Evolutionary conservation across 35 echinoderm and acorn worm species (phyloP), one percentile per base, ranked within the genome.

Genomic region (Heliocidaris tuberculata): DNA sequence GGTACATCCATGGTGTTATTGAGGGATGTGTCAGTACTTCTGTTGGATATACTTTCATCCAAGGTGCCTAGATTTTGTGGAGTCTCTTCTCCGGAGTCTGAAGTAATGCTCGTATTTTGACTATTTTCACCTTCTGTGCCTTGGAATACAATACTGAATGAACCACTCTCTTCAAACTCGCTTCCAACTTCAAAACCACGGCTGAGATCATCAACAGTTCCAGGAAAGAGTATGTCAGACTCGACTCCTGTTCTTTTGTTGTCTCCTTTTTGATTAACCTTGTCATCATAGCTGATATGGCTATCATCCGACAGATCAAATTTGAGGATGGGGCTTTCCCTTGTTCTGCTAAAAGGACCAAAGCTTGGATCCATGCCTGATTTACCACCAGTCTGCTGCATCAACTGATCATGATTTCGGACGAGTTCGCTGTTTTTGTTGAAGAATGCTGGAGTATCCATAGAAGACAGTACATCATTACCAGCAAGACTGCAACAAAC

Each of bases 341-440:
- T 49, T 30, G 31, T 30, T 30, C 70, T 47, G 30, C 61, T 85
- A 4, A 48, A 31, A 48, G 27, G 95, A 95, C 5, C 32, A 89
- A 19, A 48, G 32, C 19, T 32, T 15, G 48, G 48, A 31, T 59
- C 50, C n/a, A 49, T 30, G 29, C 91, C 16, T 31, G 91, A 49
- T 48, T 59, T 93, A 11, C 47, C 91, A 2, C 91, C 91, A 7
- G 96, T 97, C 50, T 97, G 96, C 8, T 94, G 85, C 17, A 94
- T 59, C 85, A 97, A 94, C 48, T 93, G 88, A 19, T 88, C 65
- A 56, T 88, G 71, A 54, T 97, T 94, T 88, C 96, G 32, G n/a
- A 97, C 21, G 12, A 97, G 88, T 60, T 97, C 90, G 35, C 96
- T 97, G 96, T 97, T 95, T 60, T 96, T 96, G 89, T 94, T 96